Base-by-base conservation (phyloP, 2,113 vertebrate species). In the Cyanoliseus patagonus region DNA sequence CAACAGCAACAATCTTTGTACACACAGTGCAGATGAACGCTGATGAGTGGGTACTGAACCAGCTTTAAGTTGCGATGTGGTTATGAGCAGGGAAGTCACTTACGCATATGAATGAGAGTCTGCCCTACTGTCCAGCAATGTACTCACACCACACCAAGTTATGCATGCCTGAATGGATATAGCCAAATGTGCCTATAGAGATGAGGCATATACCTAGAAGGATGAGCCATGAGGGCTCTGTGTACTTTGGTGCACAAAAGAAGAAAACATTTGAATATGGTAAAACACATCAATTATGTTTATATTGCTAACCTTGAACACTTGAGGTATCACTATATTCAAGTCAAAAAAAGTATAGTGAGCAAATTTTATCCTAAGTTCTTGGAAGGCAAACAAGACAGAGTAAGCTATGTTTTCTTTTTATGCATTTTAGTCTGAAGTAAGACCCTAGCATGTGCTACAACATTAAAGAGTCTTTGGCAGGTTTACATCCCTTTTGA, bases 381-480 rank as follows among this genome's bases (percentile, higher is more conserved):
- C 35, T 86, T 74, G 15, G 39, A 92, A 89, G 61, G 17, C 68
- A 91, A 79, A 33, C 88, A 80, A 47, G 25, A 57, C 53, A 80
- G 42, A 68, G 5, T 72, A 76, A 73, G 37, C 11, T 73, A 10
- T 59, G 68, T 20, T 62, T 86, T 77, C 17, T 75, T 88, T 92
- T 86, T 70, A 73, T 63, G 35, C 9, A 49, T 20, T 77, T 92
- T 80, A 83, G 22, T 97, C 47, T 95, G 90, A 88, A 77, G 12
- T 86, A 95, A 91, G 47, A 93, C 53, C 67, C 33, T 70, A 88
- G 19, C 37, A 93, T 59, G 53, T 83, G 77, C 62, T 88, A 37
- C 39, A 83, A 95, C 52, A 97, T 97, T 96, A 97, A 96, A 95
- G 91, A 95, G 41, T 42, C 81, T 92, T 90, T 95, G 84, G 35